Evolutionary conservation across 2,113 vertebrate genomes (phyloP).

Genomic region (Argyrosomus japonicus): DNA sequence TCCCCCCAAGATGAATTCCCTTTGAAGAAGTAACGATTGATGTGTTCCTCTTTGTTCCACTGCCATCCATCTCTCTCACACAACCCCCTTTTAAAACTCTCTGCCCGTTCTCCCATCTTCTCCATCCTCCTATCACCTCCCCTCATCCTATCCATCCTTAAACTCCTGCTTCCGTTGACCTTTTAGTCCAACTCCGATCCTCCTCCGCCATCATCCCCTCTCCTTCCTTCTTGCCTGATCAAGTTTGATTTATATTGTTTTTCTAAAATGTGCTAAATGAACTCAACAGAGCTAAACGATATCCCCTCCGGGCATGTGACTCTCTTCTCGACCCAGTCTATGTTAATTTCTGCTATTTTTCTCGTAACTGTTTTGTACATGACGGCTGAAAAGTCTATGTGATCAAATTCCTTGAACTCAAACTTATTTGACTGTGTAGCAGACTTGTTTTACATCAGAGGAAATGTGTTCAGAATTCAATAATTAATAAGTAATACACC

Average conservation of each 20-base stretch:
- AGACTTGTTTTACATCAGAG: constrained; percentile 4
- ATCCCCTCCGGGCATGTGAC: neutral
- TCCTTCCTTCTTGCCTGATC: constrained; percentile 6
- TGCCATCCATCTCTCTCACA: constrained; percentile 43
- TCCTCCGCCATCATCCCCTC: neutral
- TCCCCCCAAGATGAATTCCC: constrained; percentile 52
- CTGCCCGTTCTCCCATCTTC: neutral
- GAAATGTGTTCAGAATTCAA: neutral
- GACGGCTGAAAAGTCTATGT: neutral
- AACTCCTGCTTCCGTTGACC: neutral
- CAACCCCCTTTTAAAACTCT: constrained; percentile 7
- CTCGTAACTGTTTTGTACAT: neutral
- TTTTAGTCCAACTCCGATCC: neutral
- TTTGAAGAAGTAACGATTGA: constrained; percentile 60
- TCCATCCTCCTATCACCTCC: neutral
- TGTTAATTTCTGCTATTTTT: constrained; percentile 23
- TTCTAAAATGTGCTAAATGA: constrained; percentile 40
- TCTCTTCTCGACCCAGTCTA: neutral
- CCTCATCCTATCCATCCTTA: neutral
- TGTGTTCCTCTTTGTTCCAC: constrained; percentile 58
- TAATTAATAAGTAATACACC: neutral
- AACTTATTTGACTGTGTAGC: constrained; percentile 1
- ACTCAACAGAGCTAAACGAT: constrained; percentile 36
- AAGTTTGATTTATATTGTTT: constrained; percentile 50
- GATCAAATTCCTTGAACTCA: neutral